Percentiles rank a stretch among this genome's conserved stretches.
These are phyloP conservation scores for Standfussiana lucernea DNA, from an alignment of 2,888 invertebrate species.

Conservation along the genomic window DNA sequence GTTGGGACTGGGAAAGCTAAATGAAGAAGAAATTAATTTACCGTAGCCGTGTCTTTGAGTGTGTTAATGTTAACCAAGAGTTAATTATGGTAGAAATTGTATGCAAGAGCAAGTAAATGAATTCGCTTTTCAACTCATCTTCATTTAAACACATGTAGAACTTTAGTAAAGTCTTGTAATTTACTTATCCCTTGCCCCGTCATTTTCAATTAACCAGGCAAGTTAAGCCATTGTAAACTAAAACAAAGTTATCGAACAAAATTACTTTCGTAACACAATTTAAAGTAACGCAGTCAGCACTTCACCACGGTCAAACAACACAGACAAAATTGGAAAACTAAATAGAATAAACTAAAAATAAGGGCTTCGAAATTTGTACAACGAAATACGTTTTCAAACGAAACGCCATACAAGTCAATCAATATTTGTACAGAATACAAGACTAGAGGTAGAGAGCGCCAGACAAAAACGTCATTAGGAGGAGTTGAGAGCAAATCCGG, in stretches of 20 bases:
- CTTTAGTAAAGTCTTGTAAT: constrained; percentile 36
- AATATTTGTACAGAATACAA: constrained; percentile 74
- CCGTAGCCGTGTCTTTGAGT: constrained; percentile 17
- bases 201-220: constrained; percentile 43
- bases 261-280: constrained; percentile 60
- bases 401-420: constrained; percentile 72
- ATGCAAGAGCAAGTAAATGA: constrained; percentile 5
- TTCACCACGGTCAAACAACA: constrained; percentile 49
- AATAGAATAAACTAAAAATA: constrained; percentile 54
- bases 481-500: constrained; percentile 74
- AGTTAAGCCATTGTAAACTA: constrained; percentile 48
- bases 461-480: constrained; percentile 81
- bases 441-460: constrained; percentile 66
- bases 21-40: constrained; percentile 48
- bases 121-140: constrained; percentile 23
- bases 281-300: constrained; percentile 51
- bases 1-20: constrained; percentile 8
- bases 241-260: constrained; percentile 59
- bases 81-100: constrained; percentile 12
- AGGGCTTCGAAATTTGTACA: constrained; percentile 45
- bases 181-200: constrained; percentile 40
- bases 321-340: constrained; percentile 41
- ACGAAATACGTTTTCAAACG: constrained; percentile 62
- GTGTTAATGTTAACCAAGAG: constrained; percentile 18
- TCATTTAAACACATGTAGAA: constrained; percentile 26